A percentile compares a stretch with the other conserved stretches of the same genome.
Conservation (phyloP, 2,797 vertebrate genomes). For the Spinus pinus region DNA sequence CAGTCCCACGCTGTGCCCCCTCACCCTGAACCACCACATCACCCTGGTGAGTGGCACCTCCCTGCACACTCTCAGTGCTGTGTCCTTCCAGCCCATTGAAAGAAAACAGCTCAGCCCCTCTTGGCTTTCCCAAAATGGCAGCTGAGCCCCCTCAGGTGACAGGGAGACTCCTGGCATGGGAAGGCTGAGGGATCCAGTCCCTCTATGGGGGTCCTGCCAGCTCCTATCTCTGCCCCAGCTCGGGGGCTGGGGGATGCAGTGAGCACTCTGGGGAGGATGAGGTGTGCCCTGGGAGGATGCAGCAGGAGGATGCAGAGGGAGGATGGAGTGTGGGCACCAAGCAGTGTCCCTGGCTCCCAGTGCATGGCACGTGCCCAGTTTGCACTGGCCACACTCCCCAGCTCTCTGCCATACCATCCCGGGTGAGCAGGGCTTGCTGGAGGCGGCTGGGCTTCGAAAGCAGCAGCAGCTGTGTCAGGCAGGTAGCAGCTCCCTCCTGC, state of each 20-base stretch:
- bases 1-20: background rate
- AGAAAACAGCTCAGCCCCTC: background rate
- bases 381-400: background rate
- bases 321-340: background rate
- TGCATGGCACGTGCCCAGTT: rapidly evolving
- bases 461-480: background rate
- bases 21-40: background rate
- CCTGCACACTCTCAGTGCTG: rapidly evolving
- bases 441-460: background rate
- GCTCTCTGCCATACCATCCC: background rate
- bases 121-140: background rate
- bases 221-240: background rate
- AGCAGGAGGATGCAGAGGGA: background rate
- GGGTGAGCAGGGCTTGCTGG: constrained; percentile 8
- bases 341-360: background rate
- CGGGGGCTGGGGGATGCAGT: background rate
- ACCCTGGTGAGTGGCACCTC: background rate
- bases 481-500: constrained; percentile 39
- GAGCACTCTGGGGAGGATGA: background rate
- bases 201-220: background rate
- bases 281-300: background rate
- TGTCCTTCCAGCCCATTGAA: background rate
- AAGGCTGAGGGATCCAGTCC: rapidly evolving
- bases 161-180: background rate
- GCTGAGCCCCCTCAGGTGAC: background rate